These are phyloP conservation scores for Parthenolecanium corni DNA, from an alignment of 2,888 invertebrate genomes.

Conservation along the genomic window DNA sequence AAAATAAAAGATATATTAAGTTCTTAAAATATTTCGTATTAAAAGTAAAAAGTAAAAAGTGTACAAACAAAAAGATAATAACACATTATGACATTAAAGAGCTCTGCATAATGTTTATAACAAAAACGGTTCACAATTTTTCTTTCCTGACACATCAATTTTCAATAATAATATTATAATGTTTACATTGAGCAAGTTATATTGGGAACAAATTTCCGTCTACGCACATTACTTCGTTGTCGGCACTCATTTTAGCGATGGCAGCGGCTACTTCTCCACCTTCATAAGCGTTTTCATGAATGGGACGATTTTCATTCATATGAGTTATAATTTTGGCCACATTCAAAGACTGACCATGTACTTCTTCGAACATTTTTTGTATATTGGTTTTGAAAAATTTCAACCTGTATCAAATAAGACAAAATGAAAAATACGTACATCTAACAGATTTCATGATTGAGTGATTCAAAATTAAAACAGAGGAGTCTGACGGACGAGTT, in stretches of 20 bases:
- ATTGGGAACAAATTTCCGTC: constrained; percentile 75
- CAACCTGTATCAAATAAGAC: constrained; percentile 41
- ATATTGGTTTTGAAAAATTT: constrained; percentile 59
- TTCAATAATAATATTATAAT: too few species aligned
- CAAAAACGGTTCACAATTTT: too few species aligned
- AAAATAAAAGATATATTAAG: too few species aligned
- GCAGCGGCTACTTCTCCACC: constrained; percentile 64
- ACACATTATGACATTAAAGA: too few species aligned
- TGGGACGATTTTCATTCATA: constrained; percentile 50
- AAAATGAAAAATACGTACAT: background rate
- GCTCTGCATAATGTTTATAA: too few species aligned
- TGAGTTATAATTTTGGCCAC: constrained; percentile 52
- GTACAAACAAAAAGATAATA: too few species aligned
- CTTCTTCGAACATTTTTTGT: constrained; percentile 62
- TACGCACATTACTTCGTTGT: constrained; percentile 84
- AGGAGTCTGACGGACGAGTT: too few species aligned
- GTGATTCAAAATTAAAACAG: background rate
- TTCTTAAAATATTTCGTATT: too few species aligned
- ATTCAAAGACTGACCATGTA: constrained; percentile 62
- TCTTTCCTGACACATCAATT: too few species aligned
- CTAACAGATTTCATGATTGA: background rate
- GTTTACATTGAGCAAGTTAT: constrained; percentile 38
- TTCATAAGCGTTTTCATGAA: constrained; percentile 46
- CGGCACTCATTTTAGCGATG: constrained; percentile 68
- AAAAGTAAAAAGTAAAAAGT: too few species aligned